Percentiles rank a stretch among this genome's conserved stretches.
Evolutionary conservation across 2,113 vertebrate species (phyloP).

Genomic region (Riparia riparia): DNA sequence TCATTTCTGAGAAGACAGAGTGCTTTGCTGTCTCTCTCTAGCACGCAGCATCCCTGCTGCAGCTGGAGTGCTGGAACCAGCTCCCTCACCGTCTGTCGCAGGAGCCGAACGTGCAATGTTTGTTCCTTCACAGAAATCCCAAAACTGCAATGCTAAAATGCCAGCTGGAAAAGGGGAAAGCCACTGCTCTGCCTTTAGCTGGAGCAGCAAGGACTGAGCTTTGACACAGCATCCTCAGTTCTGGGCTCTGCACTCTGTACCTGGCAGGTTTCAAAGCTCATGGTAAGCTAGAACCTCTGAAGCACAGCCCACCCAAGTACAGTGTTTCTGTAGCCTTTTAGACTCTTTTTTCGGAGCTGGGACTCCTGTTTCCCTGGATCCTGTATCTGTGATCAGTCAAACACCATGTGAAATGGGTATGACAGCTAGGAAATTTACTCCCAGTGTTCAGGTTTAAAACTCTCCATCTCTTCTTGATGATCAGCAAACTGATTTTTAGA

Average conservation of each 20-base stretch:
- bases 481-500: neutral
- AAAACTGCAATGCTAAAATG: neutral
- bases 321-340: neutral
- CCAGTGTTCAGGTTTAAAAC: neutral
- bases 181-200: neutral
- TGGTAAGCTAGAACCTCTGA: neutral
- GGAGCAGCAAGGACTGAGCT: neutral
- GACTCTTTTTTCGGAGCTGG: neutral
- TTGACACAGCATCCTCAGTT: neutral
- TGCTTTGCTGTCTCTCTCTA: neutral
- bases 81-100: neutral
- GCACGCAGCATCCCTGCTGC: neutral
- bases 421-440: neutral
- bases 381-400: neutral
- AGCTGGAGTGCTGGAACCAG: neutral
- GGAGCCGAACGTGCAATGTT: fast-evolving
- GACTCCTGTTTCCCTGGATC: neutral
- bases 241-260: neutral
- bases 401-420: neutral
- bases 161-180: neutral
- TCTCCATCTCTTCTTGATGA: neutral
- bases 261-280: neutral
- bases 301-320: neutral
- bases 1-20: neutral
- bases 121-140: neutral